Evolutionary conservation across 1,140 invertebrate genomes (phyloP).

Genomic region (Luehdorfia chinensis): DNA sequence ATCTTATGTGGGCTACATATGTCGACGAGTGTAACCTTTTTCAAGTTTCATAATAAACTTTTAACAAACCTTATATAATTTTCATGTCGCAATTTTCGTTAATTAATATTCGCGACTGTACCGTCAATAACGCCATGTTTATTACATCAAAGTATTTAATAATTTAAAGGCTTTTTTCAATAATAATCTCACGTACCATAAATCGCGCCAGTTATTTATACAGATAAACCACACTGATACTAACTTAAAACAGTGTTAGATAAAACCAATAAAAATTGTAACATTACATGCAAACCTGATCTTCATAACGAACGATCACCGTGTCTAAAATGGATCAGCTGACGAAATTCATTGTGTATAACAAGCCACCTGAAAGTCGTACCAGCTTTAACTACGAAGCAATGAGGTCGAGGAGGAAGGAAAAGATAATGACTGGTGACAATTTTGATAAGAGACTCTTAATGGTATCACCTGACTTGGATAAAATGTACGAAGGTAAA

Average conservation of each 20-base stretch:
- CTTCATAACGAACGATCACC: no score
- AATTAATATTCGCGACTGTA: neutral
- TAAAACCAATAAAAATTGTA: no score
- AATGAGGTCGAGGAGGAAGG: slow-evolving; percentile 38
- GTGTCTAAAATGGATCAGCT: slow-evolving; percentile 54
- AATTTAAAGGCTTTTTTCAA: no score
- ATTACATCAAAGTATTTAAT: neutral
- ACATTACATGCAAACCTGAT: no score
- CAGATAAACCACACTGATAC: no score
- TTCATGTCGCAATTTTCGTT: no score
- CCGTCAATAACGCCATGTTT: neutral
- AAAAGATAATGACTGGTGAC: slow-evolving; percentile 31
- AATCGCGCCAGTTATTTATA: no score
- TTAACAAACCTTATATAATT: no score
- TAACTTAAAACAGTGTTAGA: no score
- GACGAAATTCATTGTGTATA: slow-evolving; percentile 59
- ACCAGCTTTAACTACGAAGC: slow-evolving; percentile 48
- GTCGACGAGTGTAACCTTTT: slow-evolving; percentile 1
- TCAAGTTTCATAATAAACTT: slow-evolving; percentile 7
- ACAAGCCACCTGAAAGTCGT: slow-evolving; percentile 46
- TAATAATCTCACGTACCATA: no score
- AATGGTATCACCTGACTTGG: slow-evolving; percentile 50
- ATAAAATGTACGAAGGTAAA: slow-evolving; percentile 48
- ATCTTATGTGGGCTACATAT: slow-evolving; percentile 1
- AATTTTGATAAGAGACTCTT: slow-evolving; percentile 46